These are phyloP conservation scores for Archilochus colubris DNA, from an alignment of 2,113 vertebrate species.

Conservation along the genomic window DNA sequence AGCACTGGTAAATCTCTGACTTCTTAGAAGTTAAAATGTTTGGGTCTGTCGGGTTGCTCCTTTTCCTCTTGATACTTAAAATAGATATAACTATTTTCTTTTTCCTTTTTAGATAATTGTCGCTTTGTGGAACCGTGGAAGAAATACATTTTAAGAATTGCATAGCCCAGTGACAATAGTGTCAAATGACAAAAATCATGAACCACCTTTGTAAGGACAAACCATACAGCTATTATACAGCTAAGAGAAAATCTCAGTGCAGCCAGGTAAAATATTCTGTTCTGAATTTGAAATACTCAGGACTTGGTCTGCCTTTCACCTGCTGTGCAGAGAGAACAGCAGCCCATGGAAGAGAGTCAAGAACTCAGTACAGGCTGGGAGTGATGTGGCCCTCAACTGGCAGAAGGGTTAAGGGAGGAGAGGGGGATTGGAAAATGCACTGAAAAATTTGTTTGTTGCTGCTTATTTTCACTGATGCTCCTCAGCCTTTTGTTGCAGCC, in stretches of 20 bases:
- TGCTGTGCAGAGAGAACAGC: not conserved
- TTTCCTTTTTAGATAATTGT: not conserved
- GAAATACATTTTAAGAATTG: not conserved
- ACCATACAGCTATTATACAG: not conserved
- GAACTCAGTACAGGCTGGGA: not conserved
- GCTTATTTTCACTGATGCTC: not conserved
- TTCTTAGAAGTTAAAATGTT: not conserved
- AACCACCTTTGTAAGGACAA: not conserved
- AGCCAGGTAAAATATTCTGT: not conserved
- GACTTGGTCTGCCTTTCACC: not conserved
- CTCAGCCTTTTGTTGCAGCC: not conserved
- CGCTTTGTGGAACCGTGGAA: not conserved
- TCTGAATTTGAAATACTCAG: not conserved
- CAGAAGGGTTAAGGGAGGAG: not conserved
- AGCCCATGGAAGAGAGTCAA: not conserved
- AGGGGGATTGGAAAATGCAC: not conserved
- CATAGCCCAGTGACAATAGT: not conserved
- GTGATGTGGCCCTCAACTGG: not conserved
- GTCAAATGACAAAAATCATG: conserved; percentile 12
- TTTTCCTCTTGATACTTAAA: not conserved
- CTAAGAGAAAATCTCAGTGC: not conserved
- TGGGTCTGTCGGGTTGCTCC: not conserved
- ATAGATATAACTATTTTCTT: not conserved
- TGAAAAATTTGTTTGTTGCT: not conserved
- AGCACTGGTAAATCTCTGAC: not conserved